Conservation (phyloP, 2,113 vertebrate species). For the Nannospalax galili region DNA sequence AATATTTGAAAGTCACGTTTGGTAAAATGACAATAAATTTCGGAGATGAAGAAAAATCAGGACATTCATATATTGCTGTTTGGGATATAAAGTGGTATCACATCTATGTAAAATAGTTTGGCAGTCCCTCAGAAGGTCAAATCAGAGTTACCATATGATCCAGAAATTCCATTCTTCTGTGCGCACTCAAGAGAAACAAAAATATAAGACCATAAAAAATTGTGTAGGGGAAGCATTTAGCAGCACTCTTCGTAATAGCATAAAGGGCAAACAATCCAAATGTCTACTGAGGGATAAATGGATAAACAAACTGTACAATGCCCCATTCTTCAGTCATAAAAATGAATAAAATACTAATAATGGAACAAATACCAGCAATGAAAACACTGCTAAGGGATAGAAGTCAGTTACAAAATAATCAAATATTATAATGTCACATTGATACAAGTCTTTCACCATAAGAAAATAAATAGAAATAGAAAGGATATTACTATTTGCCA, state of each 20-base stretch:
- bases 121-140: not conserved
- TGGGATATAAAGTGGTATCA: not conserved
- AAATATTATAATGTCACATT: not conserved
- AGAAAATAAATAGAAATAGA: not conserved
- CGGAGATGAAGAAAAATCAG: not conserved
- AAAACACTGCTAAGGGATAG: not conserved
- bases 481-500: not conserved
- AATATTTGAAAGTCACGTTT: slow-evolving; percentile 1
- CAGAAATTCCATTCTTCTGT: not conserved
- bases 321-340: not conserved
- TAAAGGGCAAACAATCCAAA: not conserved
- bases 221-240: not conserved
- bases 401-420: not conserved
- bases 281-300: not conserved
- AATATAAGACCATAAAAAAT: not conserved
- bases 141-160: not conserved
- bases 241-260: not conserved
- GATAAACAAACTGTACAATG: not conserved
- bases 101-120: not conserved
- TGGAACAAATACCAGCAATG: not conserved
- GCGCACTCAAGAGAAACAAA: slow-evolving; percentile 1
- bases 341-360: not conserved
- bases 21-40: not conserved
- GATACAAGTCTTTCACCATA: not conserved
- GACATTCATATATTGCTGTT: not conserved